Percentiles rank a stretch among this genome's conserved stretches.
These are phyloP conservation scores for Microctenopoma stevenorrisi DNA, from an alignment of 2,797 vertebrate genomes.

Conservation along the genomic window DNA sequence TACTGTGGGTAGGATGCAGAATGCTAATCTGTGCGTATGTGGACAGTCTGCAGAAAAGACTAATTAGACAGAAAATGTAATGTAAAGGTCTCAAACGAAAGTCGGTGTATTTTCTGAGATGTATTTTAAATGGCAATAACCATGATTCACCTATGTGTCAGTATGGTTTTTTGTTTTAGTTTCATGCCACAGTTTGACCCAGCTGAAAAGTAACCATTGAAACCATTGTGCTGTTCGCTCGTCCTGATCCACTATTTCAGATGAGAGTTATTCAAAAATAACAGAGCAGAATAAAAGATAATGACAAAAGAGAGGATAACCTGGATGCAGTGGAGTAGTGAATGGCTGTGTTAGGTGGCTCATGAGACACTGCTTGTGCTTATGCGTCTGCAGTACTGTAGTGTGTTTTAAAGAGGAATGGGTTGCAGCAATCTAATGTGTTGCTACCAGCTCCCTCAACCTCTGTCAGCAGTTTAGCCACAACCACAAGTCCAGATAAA, in stretches of 20 bases:
- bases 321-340: constrained; percentile 35
- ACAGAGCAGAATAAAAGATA: constrained; percentile 57
- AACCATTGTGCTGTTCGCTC: constrained; percentile 35
- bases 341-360: constrained; percentile 34
- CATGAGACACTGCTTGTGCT: constrained; percentile 23
- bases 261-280: constrained; percentile 53
- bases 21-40: constrained; percentile 22
- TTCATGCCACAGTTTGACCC: neutral
- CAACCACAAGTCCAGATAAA: constrained; percentile 66
- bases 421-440: constrained; percentile 29
- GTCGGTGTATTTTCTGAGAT: neutral
- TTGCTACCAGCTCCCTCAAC: constrained; percentile 31
- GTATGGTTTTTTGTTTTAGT: constrained; percentile 6
- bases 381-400: constrained; percentile 10
- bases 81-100: neutral
- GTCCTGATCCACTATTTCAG: constrained; percentile 43
- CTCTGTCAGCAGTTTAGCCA: constrained; percentile 63
- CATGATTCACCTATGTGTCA: constrained; percentile 7
- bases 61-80: neutral
- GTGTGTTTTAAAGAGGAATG: constrained; percentile 16
- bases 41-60: constrained; percentile 8
- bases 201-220: constrained; percentile 14
- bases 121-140: neutral
- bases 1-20: constrained; percentile 22
- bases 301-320: constrained; percentile 28